Base-by-base conservation (phyloP, 1,140 invertebrate genomes). In the Dolichoris vasculosae region DNA sequence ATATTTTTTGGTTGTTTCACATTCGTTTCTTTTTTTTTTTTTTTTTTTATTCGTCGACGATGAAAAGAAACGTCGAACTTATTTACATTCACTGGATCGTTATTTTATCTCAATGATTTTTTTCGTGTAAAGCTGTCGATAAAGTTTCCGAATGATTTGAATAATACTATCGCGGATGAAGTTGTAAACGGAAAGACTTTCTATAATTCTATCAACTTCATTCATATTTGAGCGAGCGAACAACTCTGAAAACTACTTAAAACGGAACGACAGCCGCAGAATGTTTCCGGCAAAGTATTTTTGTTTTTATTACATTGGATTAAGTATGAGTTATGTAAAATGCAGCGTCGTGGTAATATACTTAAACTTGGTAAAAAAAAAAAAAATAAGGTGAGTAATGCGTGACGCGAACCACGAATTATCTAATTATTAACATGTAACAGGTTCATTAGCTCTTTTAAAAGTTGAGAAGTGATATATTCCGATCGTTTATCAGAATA, bases 351-450 rank as follows among this genome's bases (percentile, higher is more conserved):
- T 46, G n/a, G 51, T 64, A 20, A 13, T 64, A 23, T 30, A 38
- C 13, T 76, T 32, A 35, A 51, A 20, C 48, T 67, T n/a, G 20
- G 20, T 20, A 67, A 51, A 40, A 48, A 43, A 80, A n/a, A 63
- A 43, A 51, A 43, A 80, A 40, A 59, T 64, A 59, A 2, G 26
- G 46, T 82, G 63, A 82, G 46, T 82, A 71, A 82, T 51, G 67
- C 11, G 23, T 78, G 43, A 69, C 59, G 43, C 4, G 76, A 32
- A 71, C 26, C 63, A 59, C 59, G 63, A 80, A 75, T 79, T 73
- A 73, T 71, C 83, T 79, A 79, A 82, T 86, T 82, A 86, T 78
- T 86, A 73, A 82, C 43, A 76, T 80, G 51, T 82, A 82, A 82
- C 76, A 76, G 32, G 51, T 75, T 85, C 20, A 85, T 82, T 82